phyloP scores from a whole-genome alignment of 2,113 vertebrate species.

The Prunella himalayana region DNA sequence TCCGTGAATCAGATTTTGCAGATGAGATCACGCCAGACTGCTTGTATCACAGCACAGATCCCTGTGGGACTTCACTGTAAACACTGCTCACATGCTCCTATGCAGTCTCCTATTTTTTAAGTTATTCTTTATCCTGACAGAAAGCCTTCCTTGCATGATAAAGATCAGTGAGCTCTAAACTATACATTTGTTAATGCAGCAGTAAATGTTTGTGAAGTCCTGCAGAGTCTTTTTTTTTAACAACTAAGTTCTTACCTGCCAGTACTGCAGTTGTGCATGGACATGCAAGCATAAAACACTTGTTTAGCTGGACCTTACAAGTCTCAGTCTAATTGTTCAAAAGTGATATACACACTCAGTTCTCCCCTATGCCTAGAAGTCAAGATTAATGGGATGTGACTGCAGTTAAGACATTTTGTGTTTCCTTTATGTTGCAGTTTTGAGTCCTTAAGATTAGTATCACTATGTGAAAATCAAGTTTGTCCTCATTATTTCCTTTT shows the following conservation, averaged over 20 bases:
- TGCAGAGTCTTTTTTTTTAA: not conserved
- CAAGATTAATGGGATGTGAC: not conserved
- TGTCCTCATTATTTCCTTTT: not conserved
- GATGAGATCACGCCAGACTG: not conserved
- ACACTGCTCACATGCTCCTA: not conserved
- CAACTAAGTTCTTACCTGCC: not conserved
- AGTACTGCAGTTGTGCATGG: not conserved
- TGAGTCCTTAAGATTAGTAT: not conserved
- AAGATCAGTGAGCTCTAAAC: not conserved
- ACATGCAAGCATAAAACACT: not conserved
- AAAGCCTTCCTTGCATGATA: not conserved
- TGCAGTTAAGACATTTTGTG: not conserved
- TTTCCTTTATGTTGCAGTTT: not conserved
- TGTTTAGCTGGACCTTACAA: not conserved
- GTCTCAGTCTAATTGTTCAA: not conserved
- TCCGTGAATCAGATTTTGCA: not conserved
- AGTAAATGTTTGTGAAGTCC: not conserved
- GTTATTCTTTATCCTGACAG: not conserved
- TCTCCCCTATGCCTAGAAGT: not conserved
- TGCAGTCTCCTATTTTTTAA: not conserved
- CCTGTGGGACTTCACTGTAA: not conserved
- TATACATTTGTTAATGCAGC: not conserved
- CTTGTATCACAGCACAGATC: not conserved
- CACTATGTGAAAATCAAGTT: not conserved
- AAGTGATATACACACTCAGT: not conserved